Evolutionary conservation across 2,888 invertebrate genomes (phyloP).

Genomic region (Trilocha varians): DNA sequence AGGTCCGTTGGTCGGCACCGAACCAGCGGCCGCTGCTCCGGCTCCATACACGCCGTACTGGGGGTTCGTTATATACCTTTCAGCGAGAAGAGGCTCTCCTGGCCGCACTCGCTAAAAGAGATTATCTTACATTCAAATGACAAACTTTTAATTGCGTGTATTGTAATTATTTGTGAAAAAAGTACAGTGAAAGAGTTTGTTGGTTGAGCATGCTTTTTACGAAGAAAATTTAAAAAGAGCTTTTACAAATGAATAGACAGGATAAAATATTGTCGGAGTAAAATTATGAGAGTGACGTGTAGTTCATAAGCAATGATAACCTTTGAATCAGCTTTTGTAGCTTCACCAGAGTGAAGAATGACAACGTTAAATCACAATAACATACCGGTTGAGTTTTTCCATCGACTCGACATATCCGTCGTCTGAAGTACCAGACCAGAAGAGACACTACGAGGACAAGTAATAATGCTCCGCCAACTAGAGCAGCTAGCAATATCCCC

Average conservation of each 20-base stretch:
- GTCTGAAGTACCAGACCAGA: constrained; percentile 44
- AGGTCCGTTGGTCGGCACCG: constrained; percentile 19
- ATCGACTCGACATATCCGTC: constrained; percentile 46
- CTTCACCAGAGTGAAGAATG: too few species aligned
- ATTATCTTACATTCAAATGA: constrained; percentile 5
- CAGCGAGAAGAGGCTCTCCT: constrained; percentile 78
- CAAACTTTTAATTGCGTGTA: too few species aligned
- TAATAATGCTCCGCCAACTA: constrained; percentile 40
- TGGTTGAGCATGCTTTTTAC: too few species aligned
- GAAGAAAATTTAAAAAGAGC: too few species aligned
- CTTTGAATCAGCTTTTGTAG: too few species aligned
- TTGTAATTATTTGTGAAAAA: too few species aligned
- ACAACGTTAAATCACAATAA: neutral
- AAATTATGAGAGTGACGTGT: too few species aligned
- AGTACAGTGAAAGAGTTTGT: too few species aligned
- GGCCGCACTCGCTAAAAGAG: constrained; percentile 66
- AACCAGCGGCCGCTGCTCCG: constrained; percentile 30
- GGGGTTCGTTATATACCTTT: constrained; percentile 83
- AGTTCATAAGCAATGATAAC: too few species aligned
- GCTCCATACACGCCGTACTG: constrained; percentile 77
- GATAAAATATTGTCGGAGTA: too few species aligned
- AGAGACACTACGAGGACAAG: constrained; percentile 33
- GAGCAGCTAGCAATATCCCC: constrained; percentile 32
- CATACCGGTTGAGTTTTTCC: constrained; percentile 61
- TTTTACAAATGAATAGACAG: too few species aligned